These are phyloP conservation scores for Heliothis virescens DNA, from an alignment of 1,140 invertebrate genomes.

Conservation along the genomic window DNA sequence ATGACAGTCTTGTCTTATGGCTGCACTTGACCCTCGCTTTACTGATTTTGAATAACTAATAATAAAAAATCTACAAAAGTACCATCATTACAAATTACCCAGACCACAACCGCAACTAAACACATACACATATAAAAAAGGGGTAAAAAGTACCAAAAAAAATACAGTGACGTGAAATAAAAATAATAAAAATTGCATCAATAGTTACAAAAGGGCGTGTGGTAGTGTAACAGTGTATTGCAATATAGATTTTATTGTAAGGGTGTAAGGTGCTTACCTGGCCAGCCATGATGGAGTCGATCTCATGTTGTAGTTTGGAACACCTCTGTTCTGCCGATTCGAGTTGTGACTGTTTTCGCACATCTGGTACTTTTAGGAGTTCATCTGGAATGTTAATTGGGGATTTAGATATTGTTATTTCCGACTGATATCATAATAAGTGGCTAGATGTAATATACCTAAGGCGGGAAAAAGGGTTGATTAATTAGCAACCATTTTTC, in stretches of 20 bases:
- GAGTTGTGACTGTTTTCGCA: conserved; percentile 75
- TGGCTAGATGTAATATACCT: not conserved
- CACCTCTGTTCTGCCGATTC: conserved; percentile 76
- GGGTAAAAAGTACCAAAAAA: conserved; percentile 32
- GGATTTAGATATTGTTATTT: too few relatives aligned
- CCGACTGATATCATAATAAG: too few relatives aligned
- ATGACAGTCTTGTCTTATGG: too few relatives aligned
- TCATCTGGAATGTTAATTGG: conserved; percentile 69
- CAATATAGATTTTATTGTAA: conserved; percentile 42
- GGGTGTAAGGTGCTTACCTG: conserved; percentile 64
- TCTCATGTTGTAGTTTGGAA: conserved; percentile 75
- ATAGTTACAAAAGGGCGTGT: conserved; percentile 35
- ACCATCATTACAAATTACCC: not conserved
- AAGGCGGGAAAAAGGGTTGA: too few relatives aligned
- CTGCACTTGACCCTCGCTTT: too few relatives aligned
- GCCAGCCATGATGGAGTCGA: conserved; percentile 72
- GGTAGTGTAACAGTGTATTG: conserved; percentile 35
- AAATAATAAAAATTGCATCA: conserved; percentile 46
- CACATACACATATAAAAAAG: conserved; percentile 30
- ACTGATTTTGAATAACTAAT: not conserved
- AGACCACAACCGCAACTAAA: conserved; percentile 36
- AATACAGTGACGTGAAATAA: conserved; percentile 45
- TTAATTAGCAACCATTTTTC: too few relatives aligned
- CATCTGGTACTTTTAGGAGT: conserved; percentile 78
- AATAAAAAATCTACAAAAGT: not conserved